Evolutionary conservation across 2,113 vertebrate genomes (phyloP).

Genomic region (Athene noctua): DNA sequence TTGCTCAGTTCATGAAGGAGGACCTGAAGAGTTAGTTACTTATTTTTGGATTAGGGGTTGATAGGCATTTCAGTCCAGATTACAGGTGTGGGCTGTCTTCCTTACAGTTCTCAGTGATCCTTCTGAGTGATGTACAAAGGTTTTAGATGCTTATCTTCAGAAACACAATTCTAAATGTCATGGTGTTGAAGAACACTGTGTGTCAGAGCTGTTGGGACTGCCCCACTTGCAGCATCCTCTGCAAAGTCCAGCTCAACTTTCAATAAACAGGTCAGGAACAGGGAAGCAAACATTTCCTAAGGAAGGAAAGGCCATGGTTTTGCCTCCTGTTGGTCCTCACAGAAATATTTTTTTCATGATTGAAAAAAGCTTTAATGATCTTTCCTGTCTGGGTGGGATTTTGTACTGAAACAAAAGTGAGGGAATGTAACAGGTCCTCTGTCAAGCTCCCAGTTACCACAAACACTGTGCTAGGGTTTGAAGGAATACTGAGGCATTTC

Average conservation of each 20-base stretch:
- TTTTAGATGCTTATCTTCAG: background rate
- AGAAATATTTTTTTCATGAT: background rate
- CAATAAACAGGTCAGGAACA: background rate
- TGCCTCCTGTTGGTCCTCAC: background rate
- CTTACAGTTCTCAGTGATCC: background rate
- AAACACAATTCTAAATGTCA: background rate
- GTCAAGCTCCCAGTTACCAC: background rate
- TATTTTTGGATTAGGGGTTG: background rate
- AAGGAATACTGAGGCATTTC: background rate
- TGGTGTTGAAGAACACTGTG: background rate
- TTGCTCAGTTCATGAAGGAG: background rate
- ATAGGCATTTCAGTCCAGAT: background rate
- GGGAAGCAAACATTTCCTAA: background rate
- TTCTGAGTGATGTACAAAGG: fast-evolving
- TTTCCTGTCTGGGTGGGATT: background rate
- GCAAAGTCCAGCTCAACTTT: background rate
- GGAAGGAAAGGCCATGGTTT: background rate
- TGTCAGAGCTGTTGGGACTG: background rate
- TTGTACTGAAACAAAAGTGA: background rate
- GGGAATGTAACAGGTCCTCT: background rate
- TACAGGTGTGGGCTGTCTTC: background rate
- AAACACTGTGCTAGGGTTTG: background rate
- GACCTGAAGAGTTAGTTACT: background rate
- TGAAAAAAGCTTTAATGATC: background rate
- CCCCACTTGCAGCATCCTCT: background rate